Percentiles rank a stretch among this genome's conserved stretches.
Evolutionary conservation across 2,888 invertebrate species (phyloP).

Genomic region (Hyalella azteca): DNA sequence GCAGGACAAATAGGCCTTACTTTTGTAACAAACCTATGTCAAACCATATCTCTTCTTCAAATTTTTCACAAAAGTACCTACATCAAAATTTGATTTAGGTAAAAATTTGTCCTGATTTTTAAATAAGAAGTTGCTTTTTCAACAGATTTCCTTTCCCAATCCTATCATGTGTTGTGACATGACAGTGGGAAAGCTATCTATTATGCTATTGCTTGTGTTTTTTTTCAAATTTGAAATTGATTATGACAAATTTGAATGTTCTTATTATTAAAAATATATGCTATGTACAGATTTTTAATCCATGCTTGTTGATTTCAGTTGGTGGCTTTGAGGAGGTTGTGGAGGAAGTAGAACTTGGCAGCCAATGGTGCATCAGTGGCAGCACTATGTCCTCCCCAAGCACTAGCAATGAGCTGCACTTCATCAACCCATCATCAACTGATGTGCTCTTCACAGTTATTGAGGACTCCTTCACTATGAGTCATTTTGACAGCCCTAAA

Average conservation of each 20-base stretch:
- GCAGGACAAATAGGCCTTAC: too few species aligned
- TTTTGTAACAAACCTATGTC: too few species aligned
- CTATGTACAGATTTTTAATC: too few species aligned
- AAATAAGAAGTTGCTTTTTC: too few species aligned
- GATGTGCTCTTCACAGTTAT: conserved; percentile 56
- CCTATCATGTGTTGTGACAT: too few species aligned
- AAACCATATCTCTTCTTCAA: too few species aligned
- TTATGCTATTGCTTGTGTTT: not conserved
- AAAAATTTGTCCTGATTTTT: too few species aligned
- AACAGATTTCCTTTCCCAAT: too few species aligned
- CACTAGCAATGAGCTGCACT: conserved; percentile 44
- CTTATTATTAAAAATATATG: not conserved
- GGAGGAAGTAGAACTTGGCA: conserved; percentile 55
- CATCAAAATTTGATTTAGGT: too few species aligned
- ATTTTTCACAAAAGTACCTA: too few species aligned
- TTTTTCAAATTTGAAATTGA: not conserved
- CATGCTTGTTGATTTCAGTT: conserved; percentile 50
- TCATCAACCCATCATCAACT: conserved; percentile 46
- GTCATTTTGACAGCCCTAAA: conserved; percentile 43
- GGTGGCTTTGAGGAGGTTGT: conserved; percentile 57
- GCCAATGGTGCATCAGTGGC: conserved; percentile 49
- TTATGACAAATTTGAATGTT: not conserved
- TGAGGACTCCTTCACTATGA: conserved; percentile 49
- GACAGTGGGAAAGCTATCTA: too few species aligned
- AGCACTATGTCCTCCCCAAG: conserved; percentile 43